phyloP scores from a whole-genome alignment of 2,888 invertebrate genomes.

The Aphidoletes aphidimyza region DNA sequence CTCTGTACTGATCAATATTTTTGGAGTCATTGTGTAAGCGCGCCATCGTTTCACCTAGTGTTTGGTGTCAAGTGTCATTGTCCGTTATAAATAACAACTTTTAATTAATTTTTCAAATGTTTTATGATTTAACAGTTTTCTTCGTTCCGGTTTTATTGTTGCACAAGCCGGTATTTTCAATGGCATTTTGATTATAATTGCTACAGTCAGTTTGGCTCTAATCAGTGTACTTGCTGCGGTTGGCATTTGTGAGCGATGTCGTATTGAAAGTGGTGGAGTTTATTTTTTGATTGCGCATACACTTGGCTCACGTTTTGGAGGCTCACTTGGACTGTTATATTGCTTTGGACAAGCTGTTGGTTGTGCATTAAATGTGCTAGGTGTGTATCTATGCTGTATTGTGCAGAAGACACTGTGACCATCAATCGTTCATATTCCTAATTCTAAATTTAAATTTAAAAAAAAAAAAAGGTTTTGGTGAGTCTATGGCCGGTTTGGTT shows the following conservation, averaged over 20 bases:
- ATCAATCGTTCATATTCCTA: too few relatives aligned
- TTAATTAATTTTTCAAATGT: neutral
- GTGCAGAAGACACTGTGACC: neutral
- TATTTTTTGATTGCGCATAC: slow-evolving; percentile 96
- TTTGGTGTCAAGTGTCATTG: neutral
- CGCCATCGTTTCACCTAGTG: too few relatives aligned
- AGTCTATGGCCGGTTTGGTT: slow-evolving; percentile 90
- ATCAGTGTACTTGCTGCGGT: slow-evolving; percentile 95
- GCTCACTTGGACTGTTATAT: slow-evolving; percentile 91
- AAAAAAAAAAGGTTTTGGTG: slow-evolving; percentile 81
- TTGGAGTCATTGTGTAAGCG: slow-evolving; percentile 87
- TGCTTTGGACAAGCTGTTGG: slow-evolving; percentile 97
- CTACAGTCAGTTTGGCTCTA: slow-evolving; percentile 88
- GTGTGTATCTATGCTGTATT: neutral
- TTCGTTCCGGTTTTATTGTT: slow-evolving; percentile 97
- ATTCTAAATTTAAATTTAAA: neutral
- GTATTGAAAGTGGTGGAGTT: slow-evolving; percentile 96
- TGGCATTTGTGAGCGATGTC: slow-evolving; percentile 94
- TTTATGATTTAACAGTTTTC: slow-evolving; percentile 68
- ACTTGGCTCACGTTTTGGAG: slow-evolving; percentile 91
- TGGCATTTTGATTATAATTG: slow-evolving; percentile 82
- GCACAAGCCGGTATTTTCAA: slow-evolving; percentile 87
- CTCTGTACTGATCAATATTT: slow-evolving; percentile 95
- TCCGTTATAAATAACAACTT: neutral
- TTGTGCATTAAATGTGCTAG: slow-evolving; percentile 92